Base-by-base conservation (phyloP, 2,113 vertebrate genomes). In the Diadophis punctatus region DNA sequence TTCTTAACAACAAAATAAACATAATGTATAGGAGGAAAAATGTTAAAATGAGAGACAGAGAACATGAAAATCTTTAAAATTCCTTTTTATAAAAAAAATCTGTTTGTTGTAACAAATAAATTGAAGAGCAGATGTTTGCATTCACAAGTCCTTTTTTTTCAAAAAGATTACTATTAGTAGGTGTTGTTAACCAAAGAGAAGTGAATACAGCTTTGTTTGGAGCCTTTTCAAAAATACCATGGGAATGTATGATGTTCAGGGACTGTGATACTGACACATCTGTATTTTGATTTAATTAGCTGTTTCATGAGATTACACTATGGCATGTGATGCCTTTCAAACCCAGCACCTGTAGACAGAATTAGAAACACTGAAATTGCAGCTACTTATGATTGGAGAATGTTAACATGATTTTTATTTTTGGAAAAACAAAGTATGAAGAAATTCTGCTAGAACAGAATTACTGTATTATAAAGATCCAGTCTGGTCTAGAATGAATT, bases 281-380 rank as follows among this genome's bases (percentile, higher is more conserved):
- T 97, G 97, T 96, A 96, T 95, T 97, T 97, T 97, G 96, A 97
- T 97, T 97, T 97, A 97, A 97, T 97, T 97, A 97, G 94, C 74
- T 91, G 90, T 97, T 97, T 97, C 95, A 96, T 96, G 96, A 95
- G 94, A 96, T 96, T 97, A 95, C 96, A 96, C 91, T 88, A 88
- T 92, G 90, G 92, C 94, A 96, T 56, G 88, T 94, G 96, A 95
- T 95, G 94, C 90, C 91, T 91, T 96, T 97, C 95, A 96, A 96
- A 95, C 91, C 53, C 92, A 93, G 96, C 97, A 97, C 97, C 96
- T 97, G 97, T 89, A 95, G 94, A 91, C 93, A 95, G 95, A 96
- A 95, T 95, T 91, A 94, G 96, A 96, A 93, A 87, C 94, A 95
- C 96, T 86, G 52, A 90, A 95, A 49, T 30, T 63, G 88, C 48